Percentiles rank a stretch among this genome's conserved stretches.
Conservation (phyloP, 2,888 invertebrate species). For the Plutella xylostella region DNA sequence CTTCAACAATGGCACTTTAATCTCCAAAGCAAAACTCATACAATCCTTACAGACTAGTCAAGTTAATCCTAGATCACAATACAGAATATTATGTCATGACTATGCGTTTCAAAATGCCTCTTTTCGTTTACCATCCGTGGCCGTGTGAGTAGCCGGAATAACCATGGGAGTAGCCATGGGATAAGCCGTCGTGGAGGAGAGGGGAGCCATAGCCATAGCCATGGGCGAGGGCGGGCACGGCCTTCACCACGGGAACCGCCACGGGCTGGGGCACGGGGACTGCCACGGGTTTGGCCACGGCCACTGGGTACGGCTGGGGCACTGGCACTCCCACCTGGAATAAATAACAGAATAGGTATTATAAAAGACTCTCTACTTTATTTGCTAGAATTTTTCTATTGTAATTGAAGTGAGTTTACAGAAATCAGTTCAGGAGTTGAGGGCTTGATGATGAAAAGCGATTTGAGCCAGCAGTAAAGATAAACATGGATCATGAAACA, state of each 20-base stretch:
- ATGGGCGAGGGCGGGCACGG: constrained; percentile 23
- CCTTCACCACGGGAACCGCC: constrained; percentile 37
- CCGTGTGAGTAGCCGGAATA: constrained; percentile 20
- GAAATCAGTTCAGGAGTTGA: no score
- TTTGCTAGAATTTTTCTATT: no score
- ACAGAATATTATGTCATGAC: constrained; percentile 35
- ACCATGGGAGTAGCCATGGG: constrained; percentile 16
- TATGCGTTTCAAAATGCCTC: constrained; percentile 29
- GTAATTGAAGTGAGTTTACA: no score
- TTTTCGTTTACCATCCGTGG: background rate
- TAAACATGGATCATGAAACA: no score
- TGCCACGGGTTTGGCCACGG: constrained; percentile 50
- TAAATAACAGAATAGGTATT: no score
- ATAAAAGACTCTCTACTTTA: no score
- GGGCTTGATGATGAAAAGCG: no score
- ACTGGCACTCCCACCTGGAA: constrained; percentile 57
- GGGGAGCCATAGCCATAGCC: background rate
- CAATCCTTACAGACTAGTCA: background rate
- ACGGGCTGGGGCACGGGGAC: constrained; percentile 50
- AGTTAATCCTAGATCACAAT: background rate
- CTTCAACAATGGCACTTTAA: no score
- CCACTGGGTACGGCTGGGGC: constrained; percentile 59
- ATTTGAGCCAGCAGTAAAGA: no score
- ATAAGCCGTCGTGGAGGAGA: constrained; percentile 2
- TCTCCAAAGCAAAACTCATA: no score